These are phyloP conservation scores for Antitype chi DNA, from an alignment of 2,888 invertebrate genomes.

Conservation along the genomic window DNA sequence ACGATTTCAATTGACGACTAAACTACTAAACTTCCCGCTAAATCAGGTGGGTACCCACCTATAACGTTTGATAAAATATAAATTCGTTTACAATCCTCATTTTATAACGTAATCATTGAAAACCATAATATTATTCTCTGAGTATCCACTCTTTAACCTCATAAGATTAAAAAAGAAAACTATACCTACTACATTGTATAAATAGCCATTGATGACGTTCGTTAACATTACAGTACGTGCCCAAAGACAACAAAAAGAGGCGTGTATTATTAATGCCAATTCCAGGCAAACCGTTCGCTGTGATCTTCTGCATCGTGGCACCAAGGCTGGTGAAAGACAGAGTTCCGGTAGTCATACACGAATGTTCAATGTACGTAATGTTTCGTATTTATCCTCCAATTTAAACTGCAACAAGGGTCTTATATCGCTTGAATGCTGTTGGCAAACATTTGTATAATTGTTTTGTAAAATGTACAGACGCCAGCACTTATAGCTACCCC, in stretches of 20 bases:
- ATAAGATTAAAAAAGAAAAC: no score
- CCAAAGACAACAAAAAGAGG: conserved; percentile 75
- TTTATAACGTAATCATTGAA: background rate
- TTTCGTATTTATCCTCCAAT: background rate
- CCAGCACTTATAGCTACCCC: no score
- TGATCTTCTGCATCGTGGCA: conserved; percentile 78
- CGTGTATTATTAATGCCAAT: conserved; percentile 76
- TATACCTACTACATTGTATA: background rate
- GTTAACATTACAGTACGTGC: conserved; percentile 70
- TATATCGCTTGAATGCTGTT: background rate
- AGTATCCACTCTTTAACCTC: background rate
- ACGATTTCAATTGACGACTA: background rate
- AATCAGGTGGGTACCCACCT: no score
- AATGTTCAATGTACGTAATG: conserved; percentile 81
- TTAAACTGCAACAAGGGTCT: background rate
- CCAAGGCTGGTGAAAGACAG: conserved; percentile 76
- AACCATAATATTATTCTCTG: background rate
- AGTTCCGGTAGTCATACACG: conserved; percentile 73
- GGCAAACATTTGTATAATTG: background rate
- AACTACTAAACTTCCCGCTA: background rate
- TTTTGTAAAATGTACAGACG: background rate
- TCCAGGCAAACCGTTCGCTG: conserved; percentile 77
- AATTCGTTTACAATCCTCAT: background rate
- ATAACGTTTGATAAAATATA: background rate
- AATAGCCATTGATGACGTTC: background rate